phyloP scores from a whole-genome alignment of 2,888 invertebrate genomes.

The Drosophila pullipes region DNA sequence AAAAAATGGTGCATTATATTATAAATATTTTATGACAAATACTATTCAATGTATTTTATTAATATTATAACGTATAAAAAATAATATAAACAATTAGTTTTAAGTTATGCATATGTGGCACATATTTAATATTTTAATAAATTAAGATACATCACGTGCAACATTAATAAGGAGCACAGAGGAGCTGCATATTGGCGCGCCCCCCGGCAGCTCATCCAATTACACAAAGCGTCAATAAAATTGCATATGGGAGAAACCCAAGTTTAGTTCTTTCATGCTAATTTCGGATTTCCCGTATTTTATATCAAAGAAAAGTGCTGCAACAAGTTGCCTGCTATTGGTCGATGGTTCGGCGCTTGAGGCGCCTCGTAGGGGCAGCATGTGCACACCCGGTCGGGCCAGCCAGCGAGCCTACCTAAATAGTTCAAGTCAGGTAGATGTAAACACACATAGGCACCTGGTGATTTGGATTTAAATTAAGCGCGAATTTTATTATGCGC shows the following conservation, averaged over 20 bases:
- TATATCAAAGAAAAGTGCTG: constrained; percentile 69
- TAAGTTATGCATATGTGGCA: not conserved
- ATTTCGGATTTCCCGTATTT: constrained; percentile 73
- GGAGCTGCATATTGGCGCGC: constrained; percentile 28
- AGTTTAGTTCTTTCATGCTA: constrained; percentile 66
- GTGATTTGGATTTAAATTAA: constrained; percentile 48
- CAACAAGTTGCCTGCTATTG: constrained; percentile 64
- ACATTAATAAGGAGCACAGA: not conserved
- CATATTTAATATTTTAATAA: not conserved
- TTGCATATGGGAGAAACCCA: constrained; percentile 63
- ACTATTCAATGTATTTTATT: not conserved
- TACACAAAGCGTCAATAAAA: constrained; percentile 54
- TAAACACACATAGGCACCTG: constrained; percentile 48
- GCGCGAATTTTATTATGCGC: constrained; percentile 55
- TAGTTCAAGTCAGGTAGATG: constrained; percentile 50
- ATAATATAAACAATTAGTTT: not conserved
- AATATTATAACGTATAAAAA: not conserved
- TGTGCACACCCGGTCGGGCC: constrained; percentile 28
- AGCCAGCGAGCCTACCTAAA: constrained; percentile 65
- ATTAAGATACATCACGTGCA: not conserved
- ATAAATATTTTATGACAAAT: not conserved
- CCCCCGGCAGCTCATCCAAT: constrained; percentile 25
- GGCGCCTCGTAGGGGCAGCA: constrained; percentile 30
- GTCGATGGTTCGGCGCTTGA: not conserved
- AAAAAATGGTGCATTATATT: not conserved